Conservation (phyloP, 2,888 invertebrate genomes). For the Drosophila borborema region DNA sequence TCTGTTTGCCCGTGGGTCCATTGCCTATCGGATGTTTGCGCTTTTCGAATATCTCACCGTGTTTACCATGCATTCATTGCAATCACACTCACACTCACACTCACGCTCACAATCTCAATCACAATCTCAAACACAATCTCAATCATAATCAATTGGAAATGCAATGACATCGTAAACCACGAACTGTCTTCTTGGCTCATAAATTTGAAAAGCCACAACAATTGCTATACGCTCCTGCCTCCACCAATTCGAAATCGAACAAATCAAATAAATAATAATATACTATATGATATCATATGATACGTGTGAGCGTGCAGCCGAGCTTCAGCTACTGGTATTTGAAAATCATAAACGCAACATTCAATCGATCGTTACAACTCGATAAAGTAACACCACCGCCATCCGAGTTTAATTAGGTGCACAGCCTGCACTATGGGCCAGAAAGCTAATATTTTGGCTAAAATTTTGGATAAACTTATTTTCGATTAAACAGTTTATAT, state of each 20-base stretch:
- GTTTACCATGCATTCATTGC: constrained; percentile 68
- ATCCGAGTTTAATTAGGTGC: constrained; percentile 67
- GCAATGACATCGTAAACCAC: constrained; percentile 26
- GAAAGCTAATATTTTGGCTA: fast-evolving
- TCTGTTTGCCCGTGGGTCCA: constrained; percentile 63
- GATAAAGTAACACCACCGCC: constrained; percentile 52
- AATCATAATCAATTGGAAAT: constrained; percentile 26
- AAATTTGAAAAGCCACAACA: constrained; percentile 17
- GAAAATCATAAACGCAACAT: constrained; percentile 68
- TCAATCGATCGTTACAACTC: constrained; percentile 69
- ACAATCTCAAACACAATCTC: constrained; percentile 40
- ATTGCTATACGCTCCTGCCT: not conserved
- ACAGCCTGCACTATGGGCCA: constrained; percentile 19
- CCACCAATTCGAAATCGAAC: constrained; percentile 28
- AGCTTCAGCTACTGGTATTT: constrained; percentile 74
- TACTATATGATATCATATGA: constrained; percentile 37
- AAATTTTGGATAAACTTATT: not conserved
- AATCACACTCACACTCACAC: constrained; percentile 58
- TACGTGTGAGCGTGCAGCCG: constrained; percentile 16
- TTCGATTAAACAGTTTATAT: not conserved
- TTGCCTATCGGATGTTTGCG: constrained; percentile 70
- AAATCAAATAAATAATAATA: constrained; percentile 57
- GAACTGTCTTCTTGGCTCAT: constrained; percentile 26
- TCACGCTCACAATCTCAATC: constrained; percentile 55
- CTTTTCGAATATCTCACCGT: constrained; percentile 59